A percentile compares a stretch with the other conserved stretches of the same genome.
phyloP scores from a whole-genome alignment of 2,797 vertebrate species.

The Phataginus tricuspis region DNA sequence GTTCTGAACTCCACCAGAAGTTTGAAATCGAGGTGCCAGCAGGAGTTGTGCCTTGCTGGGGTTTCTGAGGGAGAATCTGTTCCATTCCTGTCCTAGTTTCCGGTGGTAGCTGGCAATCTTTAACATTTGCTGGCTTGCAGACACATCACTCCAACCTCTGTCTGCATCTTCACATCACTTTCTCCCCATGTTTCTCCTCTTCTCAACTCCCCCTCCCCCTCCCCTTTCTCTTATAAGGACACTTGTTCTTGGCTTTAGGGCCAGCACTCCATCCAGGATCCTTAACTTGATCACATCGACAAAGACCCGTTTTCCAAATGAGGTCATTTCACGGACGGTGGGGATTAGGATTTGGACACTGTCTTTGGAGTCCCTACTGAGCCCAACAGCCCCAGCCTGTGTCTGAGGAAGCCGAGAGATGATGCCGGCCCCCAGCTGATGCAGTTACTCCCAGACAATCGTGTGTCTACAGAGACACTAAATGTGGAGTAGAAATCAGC shows the following conservation, averaged over 20 bases:
- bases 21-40: neutral
- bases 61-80: neutral
- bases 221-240: neutral
- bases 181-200: neutral
- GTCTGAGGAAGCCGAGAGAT: neutral
- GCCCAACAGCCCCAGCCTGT: neutral
- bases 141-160: neutral
- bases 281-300: neutral
- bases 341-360: neutral
- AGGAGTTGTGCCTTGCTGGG: neutral
- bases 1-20: neutral
- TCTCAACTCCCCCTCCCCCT: neutral
- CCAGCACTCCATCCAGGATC: neutral
- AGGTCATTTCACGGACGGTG: neutral
- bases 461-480: neutral
- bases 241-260: neutral
- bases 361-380: neutral
- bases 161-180: neutral
- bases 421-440: neutral
- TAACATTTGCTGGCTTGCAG: fast-evolving
- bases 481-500: neutral
- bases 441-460: neutral
- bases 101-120: neutral
- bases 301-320: neutral
- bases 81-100: neutral